Evolutionary conservation across 2,888 invertebrate species (phyloP).

Genomic region (Papilio elwesi): DNA sequence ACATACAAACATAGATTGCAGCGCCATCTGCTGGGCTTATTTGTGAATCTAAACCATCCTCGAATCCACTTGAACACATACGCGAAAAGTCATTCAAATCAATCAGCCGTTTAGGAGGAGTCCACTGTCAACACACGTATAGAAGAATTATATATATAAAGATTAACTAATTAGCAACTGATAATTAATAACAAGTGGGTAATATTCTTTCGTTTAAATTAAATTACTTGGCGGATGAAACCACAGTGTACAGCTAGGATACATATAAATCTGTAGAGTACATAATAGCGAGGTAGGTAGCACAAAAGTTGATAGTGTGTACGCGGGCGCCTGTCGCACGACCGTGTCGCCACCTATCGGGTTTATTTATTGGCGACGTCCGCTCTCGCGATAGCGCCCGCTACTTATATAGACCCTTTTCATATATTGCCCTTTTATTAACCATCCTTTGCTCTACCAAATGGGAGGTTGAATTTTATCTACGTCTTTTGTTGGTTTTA

Average conservation of each 20-base stretch:
- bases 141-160: no score
- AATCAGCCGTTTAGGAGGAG: no score
- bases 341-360: conserved; percentile 79
- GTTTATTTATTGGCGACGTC: conserved; percentile 79
- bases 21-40: no score
- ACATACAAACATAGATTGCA: no score
- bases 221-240: no score
- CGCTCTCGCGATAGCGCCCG: conserved; percentile 60
- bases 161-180: no score
- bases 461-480: conserved; percentile 8
- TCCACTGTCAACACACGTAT: no score
- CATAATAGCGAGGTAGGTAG: conserved; percentile 39
- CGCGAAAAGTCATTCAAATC: no score
- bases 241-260: background rate
- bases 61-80: no score
- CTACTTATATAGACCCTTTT: conserved; percentile 40
- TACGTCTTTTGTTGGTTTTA: background rate
- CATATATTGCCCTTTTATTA: conserved; percentile 32
- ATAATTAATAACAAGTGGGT: no score
- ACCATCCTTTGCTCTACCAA: background rate
- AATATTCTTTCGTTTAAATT: no score
- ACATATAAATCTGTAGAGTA: background rate
- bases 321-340: conserved; percentile 73
- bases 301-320: conserved; percentile 49
- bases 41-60: no score